A percentile compares a stretch with the other conserved stretches of the same genome.
phyloP scores from a whole-genome alignment of 2,888 invertebrate species.

The Phragmatobia fuliginosa region DNA sequence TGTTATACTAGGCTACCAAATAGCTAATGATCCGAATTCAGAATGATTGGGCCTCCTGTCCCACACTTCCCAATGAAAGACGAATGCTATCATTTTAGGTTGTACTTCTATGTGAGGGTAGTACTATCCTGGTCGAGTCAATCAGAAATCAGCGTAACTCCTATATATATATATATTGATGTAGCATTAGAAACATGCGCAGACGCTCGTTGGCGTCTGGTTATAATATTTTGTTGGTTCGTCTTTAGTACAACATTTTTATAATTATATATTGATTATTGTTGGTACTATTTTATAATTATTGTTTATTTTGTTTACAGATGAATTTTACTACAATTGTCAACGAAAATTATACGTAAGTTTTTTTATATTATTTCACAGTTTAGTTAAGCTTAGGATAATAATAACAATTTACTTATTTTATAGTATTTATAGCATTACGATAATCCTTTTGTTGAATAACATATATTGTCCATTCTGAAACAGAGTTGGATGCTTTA shows the following conservation, averaged over 20 bases:
- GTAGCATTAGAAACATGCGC: too few relatives aligned
- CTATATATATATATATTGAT: too few relatives aligned
- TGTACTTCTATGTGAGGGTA: too few relatives aligned
- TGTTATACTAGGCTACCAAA: background rate
- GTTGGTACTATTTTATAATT: slow-evolving; percentile 37
- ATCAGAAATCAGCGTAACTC: too few relatives aligned
- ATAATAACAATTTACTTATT: background rate
- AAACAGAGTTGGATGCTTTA: background rate
- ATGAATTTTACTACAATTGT: slow-evolving; percentile 29
- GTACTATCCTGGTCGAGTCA: too few relatives aligned
- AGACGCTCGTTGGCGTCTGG: too few relatives aligned
- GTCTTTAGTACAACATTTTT: slow-evolving; percentile 20
- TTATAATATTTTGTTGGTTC: too few relatives aligned
- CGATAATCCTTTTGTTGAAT: background rate
- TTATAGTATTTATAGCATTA: background rate
- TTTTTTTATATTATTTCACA: slow-evolving; percentile 7
- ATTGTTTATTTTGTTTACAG: slow-evolving; percentile 53
- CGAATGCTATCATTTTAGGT: too few relatives aligned
- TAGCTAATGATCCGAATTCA: too few relatives aligned
- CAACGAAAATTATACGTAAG: slow-evolving; percentile 41
- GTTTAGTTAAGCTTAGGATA: background rate
- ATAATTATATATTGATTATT: too few relatives aligned
- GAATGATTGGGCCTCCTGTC: too few relatives aligned
- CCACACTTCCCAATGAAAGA: too few relatives aligned
- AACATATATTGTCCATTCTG: background rate